These are phyloP conservation scores for Setipinna tenuifilis DNA, from an alignment of 2,797 vertebrate genomes.

Conservation along the genomic window DNA sequence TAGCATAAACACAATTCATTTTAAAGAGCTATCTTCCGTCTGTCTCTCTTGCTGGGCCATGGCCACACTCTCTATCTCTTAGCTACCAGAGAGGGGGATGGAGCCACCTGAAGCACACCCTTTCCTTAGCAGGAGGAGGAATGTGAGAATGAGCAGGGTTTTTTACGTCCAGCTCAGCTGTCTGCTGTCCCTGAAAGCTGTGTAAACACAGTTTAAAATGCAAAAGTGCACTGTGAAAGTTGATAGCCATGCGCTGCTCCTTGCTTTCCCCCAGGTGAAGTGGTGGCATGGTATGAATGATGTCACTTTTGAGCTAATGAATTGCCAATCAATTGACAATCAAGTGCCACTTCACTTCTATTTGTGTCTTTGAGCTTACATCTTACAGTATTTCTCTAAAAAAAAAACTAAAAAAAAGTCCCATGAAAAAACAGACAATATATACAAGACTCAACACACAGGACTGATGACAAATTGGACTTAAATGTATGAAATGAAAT, in stretches of 20 bases:
- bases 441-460: too few relatives aligned
- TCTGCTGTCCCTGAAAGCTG: background rate
- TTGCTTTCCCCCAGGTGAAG: background rate
- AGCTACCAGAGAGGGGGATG: background rate
- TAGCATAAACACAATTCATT: constrained; percentile 33
- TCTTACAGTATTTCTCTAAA: too few relatives aligned
- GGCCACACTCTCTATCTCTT: background rate
- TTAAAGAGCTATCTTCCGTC: background rate
- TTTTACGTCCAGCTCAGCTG: background rate
- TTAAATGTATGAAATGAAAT: too few relatives aligned
- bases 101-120: background rate
- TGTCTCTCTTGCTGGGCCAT: background rate
- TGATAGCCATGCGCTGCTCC: background rate
- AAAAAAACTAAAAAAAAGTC: too few relatives aligned
- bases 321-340: background rate
- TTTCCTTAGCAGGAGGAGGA: background rate
- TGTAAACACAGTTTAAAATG: background rate
- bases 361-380: too few relatives aligned
- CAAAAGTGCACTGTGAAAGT: background rate
- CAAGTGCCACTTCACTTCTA: background rate
- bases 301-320: background rate
- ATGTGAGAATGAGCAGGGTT: background rate
- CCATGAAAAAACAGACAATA: too few relatives aligned
- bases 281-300: background rate
- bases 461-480: too few relatives aligned